These are phyloP conservation scores for Cryptosula pallasiana DNA, from an alignment of 2,888 invertebrate species.

Conservation along the genomic window DNA sequence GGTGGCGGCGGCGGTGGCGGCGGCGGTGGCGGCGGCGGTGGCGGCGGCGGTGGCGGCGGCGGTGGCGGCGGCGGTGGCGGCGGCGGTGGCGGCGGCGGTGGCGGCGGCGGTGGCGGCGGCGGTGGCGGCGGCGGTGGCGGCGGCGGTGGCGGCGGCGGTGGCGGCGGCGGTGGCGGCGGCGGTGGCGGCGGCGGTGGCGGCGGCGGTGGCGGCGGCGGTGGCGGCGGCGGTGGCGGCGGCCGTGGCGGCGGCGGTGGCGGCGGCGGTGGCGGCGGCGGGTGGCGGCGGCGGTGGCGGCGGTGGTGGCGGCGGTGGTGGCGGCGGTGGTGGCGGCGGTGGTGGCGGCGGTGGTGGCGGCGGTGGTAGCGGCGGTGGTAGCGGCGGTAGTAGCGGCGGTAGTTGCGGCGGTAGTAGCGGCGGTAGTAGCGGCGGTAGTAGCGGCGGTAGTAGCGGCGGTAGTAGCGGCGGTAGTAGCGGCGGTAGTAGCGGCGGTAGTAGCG, in stretches of 20 bases:
- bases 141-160: neutral
- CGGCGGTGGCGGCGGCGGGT: too few relatives aligned
- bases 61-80: neutral
- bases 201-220: neutral
- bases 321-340: neutral
- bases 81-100: neutral
- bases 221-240: too few relatives aligned
- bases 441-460: constrained; percentile 9
- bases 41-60: neutral
- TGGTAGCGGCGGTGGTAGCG: neutral
- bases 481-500: constrained; percentile 5
- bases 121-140: neutral
- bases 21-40: neutral
- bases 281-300: too few relatives aligned
- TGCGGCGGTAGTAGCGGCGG: neutral
- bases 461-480: neutral
- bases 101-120: neutral
- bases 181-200: neutral
- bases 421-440: constrained; percentile 2
- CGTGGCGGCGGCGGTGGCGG: too few relatives aligned
- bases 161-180: neutral
- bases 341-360: neutral
- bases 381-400: constrained; percentile 9
- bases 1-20: neutral
- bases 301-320: neutral